Percentiles rank a stretch among this genome's conserved stretches.
These are phyloP conservation scores for Phoxinus dragarum DNA, from an alignment of 2,797 vertebrate genomes.

Conservation along the genomic window DNA sequence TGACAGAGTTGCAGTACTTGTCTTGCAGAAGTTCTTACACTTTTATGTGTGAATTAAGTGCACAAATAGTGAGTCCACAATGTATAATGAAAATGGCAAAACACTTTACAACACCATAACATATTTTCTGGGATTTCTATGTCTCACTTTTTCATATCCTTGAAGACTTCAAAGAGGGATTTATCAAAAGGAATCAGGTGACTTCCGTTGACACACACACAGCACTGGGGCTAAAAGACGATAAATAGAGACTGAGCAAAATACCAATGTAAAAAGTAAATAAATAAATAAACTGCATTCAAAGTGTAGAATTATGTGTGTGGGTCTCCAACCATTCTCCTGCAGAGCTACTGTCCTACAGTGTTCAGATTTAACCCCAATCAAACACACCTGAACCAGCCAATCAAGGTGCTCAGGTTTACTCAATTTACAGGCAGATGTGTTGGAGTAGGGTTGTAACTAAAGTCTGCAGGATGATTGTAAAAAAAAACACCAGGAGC, in stretches of 20 bases:
- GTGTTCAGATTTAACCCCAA: too few species aligned
- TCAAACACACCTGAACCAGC: too few species aligned
- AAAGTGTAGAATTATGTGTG: not conserved
- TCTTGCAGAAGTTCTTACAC: not conserved
- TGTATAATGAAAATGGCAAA: not conserved
- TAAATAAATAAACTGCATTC: not conserved
- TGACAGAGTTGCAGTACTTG: too few species aligned
- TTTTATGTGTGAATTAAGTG: not conserved
- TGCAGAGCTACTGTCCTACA: too few species aligned
- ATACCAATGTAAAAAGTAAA: not conserved
- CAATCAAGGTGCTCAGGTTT: too few species aligned
- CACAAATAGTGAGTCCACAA: not conserved
- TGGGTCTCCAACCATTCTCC: too few species aligned
- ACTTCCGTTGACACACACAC: conserved; percentile 68
- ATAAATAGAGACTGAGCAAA: not conserved
- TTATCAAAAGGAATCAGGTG: not conserved
- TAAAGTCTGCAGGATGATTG: too few species aligned
- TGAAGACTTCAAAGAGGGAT: fast-evolving
- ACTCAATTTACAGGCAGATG: too few species aligned
- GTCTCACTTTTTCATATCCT: not conserved
- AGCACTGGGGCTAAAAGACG: conserved; percentile 71
- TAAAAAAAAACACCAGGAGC: too few species aligned
- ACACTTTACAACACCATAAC: not conserved
- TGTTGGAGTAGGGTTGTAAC: too few species aligned
- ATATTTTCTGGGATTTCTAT: not conserved